These are phyloP conservation scores for Bombycilla garrulus DNA, from an alignment of 2,113 vertebrate species.

Conservation along the genomic window DNA sequence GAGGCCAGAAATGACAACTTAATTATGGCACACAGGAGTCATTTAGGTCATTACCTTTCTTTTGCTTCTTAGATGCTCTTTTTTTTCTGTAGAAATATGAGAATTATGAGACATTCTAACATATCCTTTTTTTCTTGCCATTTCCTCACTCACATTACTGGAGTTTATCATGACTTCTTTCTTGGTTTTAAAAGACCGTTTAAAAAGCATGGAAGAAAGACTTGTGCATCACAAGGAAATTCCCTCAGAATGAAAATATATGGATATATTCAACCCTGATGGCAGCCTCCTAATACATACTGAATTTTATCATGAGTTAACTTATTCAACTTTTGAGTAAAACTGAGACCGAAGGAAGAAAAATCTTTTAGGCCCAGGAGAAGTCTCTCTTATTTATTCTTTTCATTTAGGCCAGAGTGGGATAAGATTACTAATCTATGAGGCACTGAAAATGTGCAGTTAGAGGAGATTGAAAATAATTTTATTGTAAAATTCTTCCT, in stretches of 20 bases:
- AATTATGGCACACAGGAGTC: neutral
- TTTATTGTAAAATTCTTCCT: neutral
- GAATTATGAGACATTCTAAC: neutral
- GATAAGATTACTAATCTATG: neutral
- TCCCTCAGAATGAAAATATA: neutral
- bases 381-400: neutral
- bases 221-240: neutral
- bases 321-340: neutral
- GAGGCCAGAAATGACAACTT: neutral
- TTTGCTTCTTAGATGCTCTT: neutral
- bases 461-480: neutral
- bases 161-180: neutral
- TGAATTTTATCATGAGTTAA: neutral
- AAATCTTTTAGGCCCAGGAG: neutral
- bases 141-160: neutral
- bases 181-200: neutral
- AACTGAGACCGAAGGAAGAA: neutral
- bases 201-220: neutral
- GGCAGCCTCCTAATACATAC: neutral
- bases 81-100: neutral
- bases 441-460: neutral
- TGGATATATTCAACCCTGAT: neutral
- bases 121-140: neutral
- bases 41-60: neutral
- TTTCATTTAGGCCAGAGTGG: neutral